Conservation (phyloP, 2,113 vertebrate genomes). For the Geococcyx californianus region DNA sequence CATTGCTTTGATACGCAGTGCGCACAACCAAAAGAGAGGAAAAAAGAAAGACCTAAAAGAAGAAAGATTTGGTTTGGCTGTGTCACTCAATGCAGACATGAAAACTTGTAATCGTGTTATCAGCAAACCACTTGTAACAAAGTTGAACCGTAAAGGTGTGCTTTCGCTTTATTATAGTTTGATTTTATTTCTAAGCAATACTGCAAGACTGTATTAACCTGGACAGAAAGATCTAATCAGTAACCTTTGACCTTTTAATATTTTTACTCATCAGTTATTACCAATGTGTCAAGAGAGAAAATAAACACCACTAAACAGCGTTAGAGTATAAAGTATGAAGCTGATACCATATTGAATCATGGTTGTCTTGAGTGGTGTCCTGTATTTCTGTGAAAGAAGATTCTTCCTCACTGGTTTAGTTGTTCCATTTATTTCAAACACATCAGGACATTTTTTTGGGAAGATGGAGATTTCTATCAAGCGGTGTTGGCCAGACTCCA, state of each 20-base stretch:
- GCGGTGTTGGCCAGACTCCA: conserved; percentile 84
- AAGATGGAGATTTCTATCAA: conserved; percentile 73
- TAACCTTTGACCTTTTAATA: neutral
- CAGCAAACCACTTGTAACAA: neutral
- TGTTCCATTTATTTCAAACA: conserved; percentile 51
- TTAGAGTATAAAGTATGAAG: neutral
- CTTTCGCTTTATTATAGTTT: neutral
- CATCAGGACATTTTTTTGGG: conserved; percentile 54
- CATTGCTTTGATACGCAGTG: neutral
- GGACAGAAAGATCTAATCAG: neutral
- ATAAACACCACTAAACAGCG: neutral
- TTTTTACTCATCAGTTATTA: neutral
- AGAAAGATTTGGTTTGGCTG: neutral
- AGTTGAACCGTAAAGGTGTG: neutral
- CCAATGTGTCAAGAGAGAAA: neutral
- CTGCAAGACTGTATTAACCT: neutral
- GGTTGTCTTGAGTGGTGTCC: conserved; percentile 17
- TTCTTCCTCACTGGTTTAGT: conserved; percentile 11
- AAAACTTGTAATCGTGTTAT: neutral
- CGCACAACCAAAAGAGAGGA: neutral
- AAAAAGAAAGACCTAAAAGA: neutral
- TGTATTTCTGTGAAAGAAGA: neutral
- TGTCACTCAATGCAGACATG: neutral
- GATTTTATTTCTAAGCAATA: neutral
- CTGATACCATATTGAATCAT: neutral